Evolutionary conservation across 2,888 invertebrate species (phyloP), one percentile per base, ranked within the genome.

Genomic region (Tinea pellionella): DNA sequence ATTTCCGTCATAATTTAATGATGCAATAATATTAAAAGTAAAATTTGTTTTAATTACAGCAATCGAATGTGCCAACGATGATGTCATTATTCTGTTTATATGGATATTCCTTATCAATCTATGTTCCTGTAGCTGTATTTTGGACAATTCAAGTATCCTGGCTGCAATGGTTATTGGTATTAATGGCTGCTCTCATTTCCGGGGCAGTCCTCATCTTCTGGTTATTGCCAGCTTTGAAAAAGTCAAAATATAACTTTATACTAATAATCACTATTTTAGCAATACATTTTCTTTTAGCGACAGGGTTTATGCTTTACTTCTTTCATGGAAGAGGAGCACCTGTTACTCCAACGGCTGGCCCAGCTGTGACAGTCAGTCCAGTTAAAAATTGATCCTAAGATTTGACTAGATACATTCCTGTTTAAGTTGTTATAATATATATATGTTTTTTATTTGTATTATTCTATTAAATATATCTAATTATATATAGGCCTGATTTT

Each of bases 81-180:
- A 88, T 98, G 66, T 96, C 98, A 65, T 89, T 98, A 9, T 90
- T 98, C 72, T 98, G 97, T 76, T 89, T 98, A 9, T 99, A 98
- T 73, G 99, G 98, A 8, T 99, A 99, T 79, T 97, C 97, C 0
- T 86, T 99, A 55, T 92, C 96, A 32, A 95, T 98, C 70, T 99
- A 96, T 81, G 92, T 99, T 70, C 98, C 98, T 3, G 94, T 97
- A 8, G 95, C 97, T 1, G 91, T 98, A 64, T 85, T 98, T 43
- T 98, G 97, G 96, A 92, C 96, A 0, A 94, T 98, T 68, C 94
- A 93, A 77, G 89, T 92, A 12, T 89, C 89, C 18, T 91, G 94
- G 90, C 87, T 98, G 30, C 97, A 97, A 71, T 98, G 98, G 98
- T 71, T 92, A 6, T 88, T 98, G 57, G 95, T 96, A 0, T 80